A percentile compares a stretch with the other conserved stretches of the same genome.
These are phyloP conservation scores for Spea hammondii DNA, from an alignment of 2,797 vertebrate species.

Conservation along the genomic window DNA sequence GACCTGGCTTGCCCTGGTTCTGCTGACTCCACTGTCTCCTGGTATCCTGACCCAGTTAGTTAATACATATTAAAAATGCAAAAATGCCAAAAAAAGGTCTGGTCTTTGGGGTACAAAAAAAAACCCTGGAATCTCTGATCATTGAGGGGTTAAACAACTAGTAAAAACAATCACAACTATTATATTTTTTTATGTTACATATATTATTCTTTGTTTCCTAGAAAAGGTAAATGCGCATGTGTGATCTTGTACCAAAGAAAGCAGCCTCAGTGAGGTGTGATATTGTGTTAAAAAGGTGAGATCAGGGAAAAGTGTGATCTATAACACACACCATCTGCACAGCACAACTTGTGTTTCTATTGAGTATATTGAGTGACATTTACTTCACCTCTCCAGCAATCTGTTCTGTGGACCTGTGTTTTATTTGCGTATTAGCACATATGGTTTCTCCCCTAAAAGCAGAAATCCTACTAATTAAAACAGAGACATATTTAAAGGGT, in stretches of 20 bases:
- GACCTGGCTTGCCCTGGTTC: too few relatives aligned
- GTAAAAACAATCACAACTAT: slow-evolving; percentile 22
- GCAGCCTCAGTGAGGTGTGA: slow-evolving; percentile 40
- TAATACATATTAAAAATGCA: too few relatives aligned
- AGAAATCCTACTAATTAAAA: not conserved
- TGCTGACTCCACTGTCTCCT: too few relatives aligned
- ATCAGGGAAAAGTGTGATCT: slow-evolving; percentile 1
- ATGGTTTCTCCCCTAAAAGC: not conserved
- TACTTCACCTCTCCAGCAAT: slow-evolving; percentile 22
- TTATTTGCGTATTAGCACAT: slow-evolving; percentile 25
- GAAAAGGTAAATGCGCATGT: slow-evolving; percentile 36
- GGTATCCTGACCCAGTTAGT: too few relatives aligned
- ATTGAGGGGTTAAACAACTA: slow-evolving; percentile 12
- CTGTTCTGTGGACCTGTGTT: slow-evolving; percentile 10
- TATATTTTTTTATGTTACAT: slow-evolving; percentile 25
- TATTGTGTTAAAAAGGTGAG: slow-evolving; percentile 10
- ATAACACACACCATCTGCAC: slow-evolving; percentile 27
- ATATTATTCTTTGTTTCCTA: slow-evolving; percentile 37
- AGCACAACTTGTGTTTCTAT: slow-evolving; percentile 21
- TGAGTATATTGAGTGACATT: slow-evolving; percentile 21
- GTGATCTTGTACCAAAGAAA: slow-evolving; percentile 23
- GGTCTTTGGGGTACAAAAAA: too few relatives aligned
- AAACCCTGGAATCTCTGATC: too few relatives aligned
- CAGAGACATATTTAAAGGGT: not conserved
- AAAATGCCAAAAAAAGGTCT: too few relatives aligned